Evolutionary conservation across 2,113 vertebrate species (phyloP), one percentile per base, ranked within the genome.

Genomic region (Varanus komodoensis): DNA sequence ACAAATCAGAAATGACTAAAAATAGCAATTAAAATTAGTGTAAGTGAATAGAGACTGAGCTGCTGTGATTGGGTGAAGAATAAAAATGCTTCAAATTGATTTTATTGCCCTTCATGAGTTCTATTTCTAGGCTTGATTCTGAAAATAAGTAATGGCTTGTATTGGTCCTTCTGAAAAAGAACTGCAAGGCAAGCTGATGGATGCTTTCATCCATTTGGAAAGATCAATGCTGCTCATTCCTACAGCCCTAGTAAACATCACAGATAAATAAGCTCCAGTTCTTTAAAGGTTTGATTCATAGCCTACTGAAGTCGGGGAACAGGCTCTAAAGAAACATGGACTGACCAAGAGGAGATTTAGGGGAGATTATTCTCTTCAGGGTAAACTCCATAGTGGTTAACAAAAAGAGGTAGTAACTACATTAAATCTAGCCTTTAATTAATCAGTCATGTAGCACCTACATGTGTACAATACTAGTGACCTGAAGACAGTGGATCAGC

Each of bases 241-340:
- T 82, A 57, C 48, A 44, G 21, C 34, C n/a, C 38, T 75, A 79
- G 89, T 52, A 54, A 89, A 54, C 44, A 89, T 50, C 54, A 78
- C 21, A 25, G 25, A 54, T 78, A 85, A 89, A 84, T 68, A 54
- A 67, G 21, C 8, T 78, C 38, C 38, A 79, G 48, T 89, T 78
- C 44, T 89, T 85, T 79, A 78, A 84, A 89, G 17, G 48, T 54
- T 69, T 79, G 82, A 52, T 85, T 85, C n/a, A 85, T 68, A 69
- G n/a, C 32, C 57, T 9, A 44, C 52, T 54, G 15, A 34, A 57
- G 48, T 67, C 71, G 17, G 61, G 38, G 17, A 73, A 83, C n/a
- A 80, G 50, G 34, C 48, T 74, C 32, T 54, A 83, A 64, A 68
- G 78, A 88, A 82, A 71, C 81, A 8, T 54, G 6, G 29, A 57